Evolutionary conservation across 1,140 invertebrate genomes (phyloP), one percentile per base, ranked within the genome.

Genomic region (Pseudomyrmex cubaensis): DNA sequence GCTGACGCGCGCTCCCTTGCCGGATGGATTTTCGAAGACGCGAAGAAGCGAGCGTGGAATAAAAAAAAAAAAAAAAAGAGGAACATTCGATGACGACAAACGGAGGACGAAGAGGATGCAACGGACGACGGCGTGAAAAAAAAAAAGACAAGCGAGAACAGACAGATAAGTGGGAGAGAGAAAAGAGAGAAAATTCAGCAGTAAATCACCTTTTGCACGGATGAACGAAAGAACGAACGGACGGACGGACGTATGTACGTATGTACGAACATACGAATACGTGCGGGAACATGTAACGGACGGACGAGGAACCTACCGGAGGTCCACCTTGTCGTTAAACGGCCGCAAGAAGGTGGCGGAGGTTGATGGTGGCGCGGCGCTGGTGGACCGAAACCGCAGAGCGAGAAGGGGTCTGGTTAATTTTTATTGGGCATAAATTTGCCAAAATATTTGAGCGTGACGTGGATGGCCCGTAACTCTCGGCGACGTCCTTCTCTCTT

Each of bases 401-500:
- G 76, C 82, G 85, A 86, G 86, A 87, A 86, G 88, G 90, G 88
- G 87, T 91, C 91, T 93, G 92, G 88, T 93, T 93, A 93, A 93
- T 93, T 93, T 93, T 93, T 93, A 93, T 93, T 93, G 90, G 75
- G 85, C 92, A 93, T 93, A 93, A 93, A 93, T 93, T 93, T 92
- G 92, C 90, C 91, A 93, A 93, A 93, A 93, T 93, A 93, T 93
- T 93, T 91, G 89, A 88, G 85, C 83, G 73, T 87, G 92, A 93
- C 92, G 89, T 92, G 89, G 89, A 93, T 92, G 91, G 92, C 87
- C 87, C 78, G 90, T 93, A 92, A 93, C 90, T 92, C 88, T 90
- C 82, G 83, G 57, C 77, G 84, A 89, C 85, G 87, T 86, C 69
- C 74, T 82, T 52, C 50, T 52, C 50, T 10, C 50, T 52, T 13